Base-by-base conservation (phyloP, 2,888 invertebrate genomes). In the Hanleya hanleyi region DNA sequence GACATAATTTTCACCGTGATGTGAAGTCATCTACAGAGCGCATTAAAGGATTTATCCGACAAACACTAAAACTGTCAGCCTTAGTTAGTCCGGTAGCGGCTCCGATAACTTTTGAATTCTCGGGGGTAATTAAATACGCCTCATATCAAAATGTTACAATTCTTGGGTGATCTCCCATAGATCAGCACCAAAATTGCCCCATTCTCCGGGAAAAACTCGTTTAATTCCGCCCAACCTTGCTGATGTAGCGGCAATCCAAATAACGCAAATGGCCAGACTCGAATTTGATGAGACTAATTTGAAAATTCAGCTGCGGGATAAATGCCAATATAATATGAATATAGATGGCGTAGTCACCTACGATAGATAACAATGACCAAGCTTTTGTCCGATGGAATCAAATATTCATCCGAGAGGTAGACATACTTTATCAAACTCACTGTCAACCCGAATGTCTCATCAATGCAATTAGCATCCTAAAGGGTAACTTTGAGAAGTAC, bases 121-220 rank as follows among this genome's bases (percentile, higher is more conserved):
- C 57, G 15, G 18, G 57, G 57, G 57, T 57, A 29, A 57, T 57
- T 57, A 57, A 57, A 57, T 57, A 32, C 57, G 22, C 57, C 29
- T 57, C 29, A 57, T 57, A 57, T 57, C 57, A 57, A 57, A 57
- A 57, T 57, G 57, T 57, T 57, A 57, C 57, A 12, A 26, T 57
- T 57, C 57, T 57, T 57, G 57, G 57, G 29, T 57, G 57, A 57
- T 57, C 57, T 57, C 57, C 57, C 22, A 57, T 57, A 57, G 57
- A 57, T 57, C 57, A 15, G 26, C 57, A 22, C 57, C 22, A 22
- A 57, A 57, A 57, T 57, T 57, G 57, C 57, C 29, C 57, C 57
- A 57, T 57, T 57, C 57, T 57, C 12, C 29, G 22, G 57, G 57
- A 57, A 57, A 57, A 57, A 57, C 29, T 32, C 57, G 57, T 57